A percentile compares a stretch with the other conserved stretches of the same genome.
Evolutionary conservation across 2,797 vertebrate genomes (phyloP).

Genomic region (Tangara arthus): DNA sequence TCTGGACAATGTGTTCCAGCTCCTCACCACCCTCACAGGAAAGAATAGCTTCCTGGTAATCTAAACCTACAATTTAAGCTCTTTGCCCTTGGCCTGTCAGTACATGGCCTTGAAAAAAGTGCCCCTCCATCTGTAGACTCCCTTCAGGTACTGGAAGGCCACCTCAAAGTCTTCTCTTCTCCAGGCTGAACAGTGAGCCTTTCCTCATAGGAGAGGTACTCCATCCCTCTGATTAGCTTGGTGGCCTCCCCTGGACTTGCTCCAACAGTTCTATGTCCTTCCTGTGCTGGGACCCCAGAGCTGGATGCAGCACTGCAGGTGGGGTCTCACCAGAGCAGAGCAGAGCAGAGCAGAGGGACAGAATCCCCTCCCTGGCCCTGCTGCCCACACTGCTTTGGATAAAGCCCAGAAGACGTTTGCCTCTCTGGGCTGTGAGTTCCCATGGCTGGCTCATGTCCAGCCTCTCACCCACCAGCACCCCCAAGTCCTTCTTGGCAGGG

Average conservation of each 20-base stretch:
- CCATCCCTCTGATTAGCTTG: background rate
- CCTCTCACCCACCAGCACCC: background rate
- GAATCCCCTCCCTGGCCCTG: background rate
- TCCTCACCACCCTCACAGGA: background rate
- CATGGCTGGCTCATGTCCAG: background rate
- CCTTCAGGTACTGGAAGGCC: background rate
- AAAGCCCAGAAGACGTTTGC: accelerated
- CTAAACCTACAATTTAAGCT: background rate
- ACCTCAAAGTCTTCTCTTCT: background rate
- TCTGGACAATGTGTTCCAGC: background rate
- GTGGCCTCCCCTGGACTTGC: too few relatives aligned
- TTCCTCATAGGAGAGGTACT: background rate
- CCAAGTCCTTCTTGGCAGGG: background rate
- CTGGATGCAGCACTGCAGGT: background rate
- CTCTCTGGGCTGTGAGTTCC: background rate
- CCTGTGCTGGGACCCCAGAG: background rate
- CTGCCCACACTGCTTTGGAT: accelerated
- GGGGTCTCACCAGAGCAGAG: background rate
- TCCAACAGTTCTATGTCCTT: accelerated
- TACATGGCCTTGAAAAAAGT: background rate
- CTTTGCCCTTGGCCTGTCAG: background rate
- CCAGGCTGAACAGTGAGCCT: background rate
- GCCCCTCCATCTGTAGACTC: background rate
- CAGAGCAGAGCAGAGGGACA: background rate
- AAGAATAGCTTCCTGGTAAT: background rate